Conservation (phyloP, 2,797 vertebrate species). For the Schizothorax lantsangensis region DNA sequence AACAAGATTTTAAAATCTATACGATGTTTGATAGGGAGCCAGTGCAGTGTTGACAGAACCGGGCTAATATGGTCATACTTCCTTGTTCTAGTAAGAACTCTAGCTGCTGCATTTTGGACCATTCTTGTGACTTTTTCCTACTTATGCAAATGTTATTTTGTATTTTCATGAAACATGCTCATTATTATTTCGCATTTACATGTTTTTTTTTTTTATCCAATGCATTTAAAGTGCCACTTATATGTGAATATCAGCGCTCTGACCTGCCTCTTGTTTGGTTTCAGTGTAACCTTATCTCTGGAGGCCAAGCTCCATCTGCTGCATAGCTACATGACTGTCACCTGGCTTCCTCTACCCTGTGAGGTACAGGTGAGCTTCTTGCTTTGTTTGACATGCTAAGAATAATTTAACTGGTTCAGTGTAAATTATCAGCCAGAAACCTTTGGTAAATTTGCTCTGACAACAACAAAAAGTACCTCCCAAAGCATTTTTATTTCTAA, state of each 20-base stretch:
- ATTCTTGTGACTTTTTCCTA: neutral
- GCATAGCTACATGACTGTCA: slow-evolving; percentile 93
- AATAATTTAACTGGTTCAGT: neutral
- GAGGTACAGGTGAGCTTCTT: slow-evolving; percentile 82
- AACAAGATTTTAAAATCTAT: no score
- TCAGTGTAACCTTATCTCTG: slow-evolving; percentile 90
- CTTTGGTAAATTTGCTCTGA: slow-evolving; percentile 6
- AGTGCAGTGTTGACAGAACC: no score
- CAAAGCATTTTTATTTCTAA: neutral
- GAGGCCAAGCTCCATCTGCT: slow-evolving; percentile 94
- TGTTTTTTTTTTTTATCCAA: neutral
- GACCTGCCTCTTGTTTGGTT: slow-evolving; percentile 13
- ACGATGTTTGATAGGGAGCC: no score
- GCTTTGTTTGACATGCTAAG: slow-evolving; percentile 12
- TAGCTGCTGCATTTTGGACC: no score
- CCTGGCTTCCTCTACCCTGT: slow-evolving; percentile 89
- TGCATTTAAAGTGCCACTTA: neutral
- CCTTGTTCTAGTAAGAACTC: no score
- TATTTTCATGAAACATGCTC: neutral
- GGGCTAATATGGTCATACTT: no score
- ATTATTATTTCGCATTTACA: neutral
- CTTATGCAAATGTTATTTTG: neutral
- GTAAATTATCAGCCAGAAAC: neutral
- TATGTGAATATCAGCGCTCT: neutral
- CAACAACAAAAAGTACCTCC: neutral